Base-by-base conservation (phyloP, 2,888 invertebrate species). In the Calameuta idolon region DNA sequence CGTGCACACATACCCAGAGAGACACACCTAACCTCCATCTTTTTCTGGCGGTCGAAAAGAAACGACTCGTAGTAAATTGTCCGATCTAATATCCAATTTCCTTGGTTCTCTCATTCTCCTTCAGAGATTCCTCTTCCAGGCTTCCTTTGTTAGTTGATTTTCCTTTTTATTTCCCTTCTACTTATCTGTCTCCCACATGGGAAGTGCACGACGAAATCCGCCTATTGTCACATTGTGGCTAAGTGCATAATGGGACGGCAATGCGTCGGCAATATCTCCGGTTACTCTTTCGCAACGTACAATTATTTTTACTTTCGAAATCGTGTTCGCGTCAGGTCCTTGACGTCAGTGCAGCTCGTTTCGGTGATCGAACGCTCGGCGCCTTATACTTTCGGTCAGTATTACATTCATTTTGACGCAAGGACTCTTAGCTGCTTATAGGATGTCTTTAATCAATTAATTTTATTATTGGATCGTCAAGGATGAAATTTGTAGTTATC, bases 171-270 rank as follows among this genome's bases (percentile, higher is more conserved):
- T 55, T 23, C 23, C 23, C 55, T 55, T 55, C 23, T 23, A 15
- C 55, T 55, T 40, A 5, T 40, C 55, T 9, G 55, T 55, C 23
- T 55, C 55, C 15, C 55, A 23, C 23, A 23, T 9, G 55, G 23
- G 55, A 55, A 55, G 55, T 23, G 23, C 55, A 55, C 55, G 55
- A 2, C 55, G 55, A 55, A 23, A 55, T 55, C 55, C 55, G 55
- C 9, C 79, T 81, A 81, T 82, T 82, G 80, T 81, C 79, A 78
- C 81, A 77, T 83, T 76, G 79, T 81, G 77, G 82, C 80, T 82
- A 77, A 80, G 81, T 77, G 80, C 80, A 81, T 77, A 78, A 74
- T 78, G 75, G 77, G 35, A 71, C 34, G 75, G 77, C 76, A 79
- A 40, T 76, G 71, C 71, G 71, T 71, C 34, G 71, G 34, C 71